phyloP scores from a whole-genome alignment of 1,140 invertebrate genomes.

The Euglossa dilemma region DNA sequence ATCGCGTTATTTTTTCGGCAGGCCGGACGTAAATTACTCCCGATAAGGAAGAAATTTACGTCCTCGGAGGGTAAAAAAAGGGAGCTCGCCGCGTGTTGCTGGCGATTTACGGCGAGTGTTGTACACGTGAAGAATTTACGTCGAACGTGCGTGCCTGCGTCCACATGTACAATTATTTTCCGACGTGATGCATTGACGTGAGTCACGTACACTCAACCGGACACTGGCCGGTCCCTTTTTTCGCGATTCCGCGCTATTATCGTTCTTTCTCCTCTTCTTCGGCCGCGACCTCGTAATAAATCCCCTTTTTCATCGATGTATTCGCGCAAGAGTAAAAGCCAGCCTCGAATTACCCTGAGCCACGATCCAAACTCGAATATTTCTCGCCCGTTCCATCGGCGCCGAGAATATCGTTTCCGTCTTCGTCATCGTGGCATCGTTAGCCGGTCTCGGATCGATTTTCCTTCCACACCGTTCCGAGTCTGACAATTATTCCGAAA shows the following conservation, averaged over 20 bases:
- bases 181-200: slow-evolving; percentile 45
- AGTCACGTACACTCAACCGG: slow-evolving; percentile 48
- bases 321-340: neutral
- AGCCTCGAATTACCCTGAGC: neutral
- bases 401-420: neutral
- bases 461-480: too few species aligned
- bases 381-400: neutral
- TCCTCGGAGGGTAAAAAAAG: neutral
- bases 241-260: slow-evolving; percentile 27
- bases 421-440: slow-evolving; percentile 70
- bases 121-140: slow-evolving; percentile 57
- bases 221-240: neutral
- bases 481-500: too few species aligned
- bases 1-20: slow-evolving; percentile 31
- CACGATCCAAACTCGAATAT: slow-evolving; percentile 5
- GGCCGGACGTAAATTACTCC: slow-evolving; percentile 35
- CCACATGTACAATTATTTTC: slow-evolving; percentile 55
- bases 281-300: neutral
- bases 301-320: neutral
- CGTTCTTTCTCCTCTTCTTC: slow-evolving; percentile 14
- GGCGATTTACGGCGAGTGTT: slow-evolving; percentile 51
- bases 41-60: slow-evolving; percentile 56
- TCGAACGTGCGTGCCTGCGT: slow-evolving; percentile 54
- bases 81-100: slow-evolving; percentile 40
- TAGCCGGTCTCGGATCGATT: slow-evolving; percentile 64